A percentile compares a stretch with the other conserved stretches of the same genome.
Evolutionary conservation across 92 coral and sea anemone species (phyloP).

Genomic region (Porites evermanni): DNA sequence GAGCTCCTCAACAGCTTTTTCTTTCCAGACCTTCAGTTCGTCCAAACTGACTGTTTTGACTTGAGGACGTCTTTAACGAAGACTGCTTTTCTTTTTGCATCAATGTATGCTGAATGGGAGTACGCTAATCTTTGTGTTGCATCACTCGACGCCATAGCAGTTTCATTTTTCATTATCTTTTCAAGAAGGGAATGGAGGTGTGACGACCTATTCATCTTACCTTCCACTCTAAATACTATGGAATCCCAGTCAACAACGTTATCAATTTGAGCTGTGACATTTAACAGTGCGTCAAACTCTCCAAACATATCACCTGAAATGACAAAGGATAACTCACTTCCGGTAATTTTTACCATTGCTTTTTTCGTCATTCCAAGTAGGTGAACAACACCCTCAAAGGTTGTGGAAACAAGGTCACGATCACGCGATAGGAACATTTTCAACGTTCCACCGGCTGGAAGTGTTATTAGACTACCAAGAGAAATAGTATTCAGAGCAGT

Average conservation of each 20-base stretch:
- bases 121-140: conserved; percentile 26
- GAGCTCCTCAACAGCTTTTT: conserved; percentile 7
- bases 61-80: conserved; percentile 4
- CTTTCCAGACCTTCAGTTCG: not conserved
- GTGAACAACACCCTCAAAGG: conserved; percentile 8
- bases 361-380: not conserved
- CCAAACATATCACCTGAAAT: conserved; percentile 18
- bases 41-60: conserved; percentile 2
- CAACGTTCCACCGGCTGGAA: not conserved
- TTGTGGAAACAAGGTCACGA: not conserved
- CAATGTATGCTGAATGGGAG: conserved; percentile 25
- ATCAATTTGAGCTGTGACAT: conserved; percentile 23
- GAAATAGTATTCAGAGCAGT: not conserved
- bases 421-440: conserved; percentile 8
- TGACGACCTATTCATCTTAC: conserved; percentile 46
- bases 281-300: conserved; percentile 30
- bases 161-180: conserved; percentile 26
- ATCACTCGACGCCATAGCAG: conserved; percentile 16
- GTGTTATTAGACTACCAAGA: conserved; percentile 1
- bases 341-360: not conserved
- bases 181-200: conserved; percentile 28
- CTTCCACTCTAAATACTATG: conserved; percentile 24
- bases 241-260: conserved; percentile 46
- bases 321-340: not conserved
- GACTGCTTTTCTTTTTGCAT: conserved; percentile 34